Percentiles rank a stretch among this genome's conserved stretches.
These are phyloP conservation scores for Ramphastos sulfuratus DNA, from an alignment of 2,113 vertebrate species.

Conservation along the genomic window DNA sequence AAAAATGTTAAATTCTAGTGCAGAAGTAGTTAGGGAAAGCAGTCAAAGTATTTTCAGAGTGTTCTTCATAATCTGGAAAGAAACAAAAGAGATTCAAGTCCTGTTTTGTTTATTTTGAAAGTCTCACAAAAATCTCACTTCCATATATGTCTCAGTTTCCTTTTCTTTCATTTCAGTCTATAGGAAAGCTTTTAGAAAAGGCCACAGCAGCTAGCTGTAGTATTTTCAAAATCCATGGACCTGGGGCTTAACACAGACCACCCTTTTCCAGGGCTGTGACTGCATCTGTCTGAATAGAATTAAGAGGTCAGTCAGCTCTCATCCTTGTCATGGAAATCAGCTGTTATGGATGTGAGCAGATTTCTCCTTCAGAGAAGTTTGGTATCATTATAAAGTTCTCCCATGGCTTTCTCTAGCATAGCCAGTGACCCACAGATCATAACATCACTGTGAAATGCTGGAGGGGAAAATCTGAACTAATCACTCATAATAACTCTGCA, in stretches of 20 bases:
- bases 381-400: not conserved
- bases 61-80: not conserved
- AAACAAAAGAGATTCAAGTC: not conserved
- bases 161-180: not conserved
- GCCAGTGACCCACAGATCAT: not conserved
- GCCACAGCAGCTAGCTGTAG: not conserved
- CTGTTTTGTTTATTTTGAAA: not conserved
- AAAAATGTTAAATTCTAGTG: not conserved
- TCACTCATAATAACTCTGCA: slow-evolving; percentile 29
- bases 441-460: not conserved
- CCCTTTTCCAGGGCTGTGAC: not conserved
- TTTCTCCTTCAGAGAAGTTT: not conserved
- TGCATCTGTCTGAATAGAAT: rapidly evolving
- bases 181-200: not conserved
- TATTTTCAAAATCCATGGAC: not conserved
- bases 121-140: not conserved
- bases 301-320: not conserved
- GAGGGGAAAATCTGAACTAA: slow-evolving; percentile 46
- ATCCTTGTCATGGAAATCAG: not conserved
- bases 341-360: not conserved
- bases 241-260: not conserved
- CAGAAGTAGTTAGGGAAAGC: not conserved
- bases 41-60: not conserved
- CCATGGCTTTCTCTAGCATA: not conserved
- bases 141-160: not conserved